phyloP scores from a whole-genome alignment of 1,140 invertebrate species.

The Drosophila sp. region DNA sequence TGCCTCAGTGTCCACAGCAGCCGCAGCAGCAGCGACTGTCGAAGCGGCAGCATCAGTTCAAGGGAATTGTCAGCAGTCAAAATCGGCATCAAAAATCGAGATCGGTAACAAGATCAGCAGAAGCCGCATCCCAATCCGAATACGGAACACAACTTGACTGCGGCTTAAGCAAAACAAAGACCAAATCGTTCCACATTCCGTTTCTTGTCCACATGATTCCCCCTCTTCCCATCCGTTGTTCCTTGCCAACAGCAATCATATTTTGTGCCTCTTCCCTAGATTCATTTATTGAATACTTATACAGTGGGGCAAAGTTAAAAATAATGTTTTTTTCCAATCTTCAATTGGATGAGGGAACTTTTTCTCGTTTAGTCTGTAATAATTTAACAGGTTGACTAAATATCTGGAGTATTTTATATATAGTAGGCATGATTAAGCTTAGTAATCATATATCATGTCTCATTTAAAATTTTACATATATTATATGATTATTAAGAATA shows the following conservation, averaged over 20 bases:
- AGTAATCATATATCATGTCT: too few relatives aligned
- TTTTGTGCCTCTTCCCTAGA: conserved; percentile 53
- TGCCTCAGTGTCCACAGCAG: conserved; percentile 14
- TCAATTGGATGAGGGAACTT: too few relatives aligned
- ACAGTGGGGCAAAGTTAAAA: conserved; percentile 43
- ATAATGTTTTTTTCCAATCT: too few relatives aligned
- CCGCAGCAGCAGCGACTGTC: not conserved
- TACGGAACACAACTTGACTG: conserved; percentile 26
- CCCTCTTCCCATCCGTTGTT: not conserved
- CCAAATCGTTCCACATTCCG: conserved; percentile 34
- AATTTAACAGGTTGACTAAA: too few relatives aligned
- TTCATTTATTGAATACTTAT: conserved; percentile 23
- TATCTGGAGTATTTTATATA: too few relatives aligned
- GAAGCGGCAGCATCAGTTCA: conserved; percentile 51
- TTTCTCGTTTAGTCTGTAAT: too few relatives aligned
- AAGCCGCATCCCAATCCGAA: conserved; percentile 24
- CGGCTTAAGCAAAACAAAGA: conserved; percentile 23
- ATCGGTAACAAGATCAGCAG: conserved; percentile 82
- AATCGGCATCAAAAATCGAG: conserved; percentile 80
- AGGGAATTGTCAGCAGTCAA: conserved; percentile 81
- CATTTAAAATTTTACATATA: too few relatives aligned
- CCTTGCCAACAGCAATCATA: conserved; percentile 62
- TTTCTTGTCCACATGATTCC: not conserved
- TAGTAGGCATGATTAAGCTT: too few relatives aligned
- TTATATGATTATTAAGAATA: too few relatives aligned